Conservation (phyloP, 2,888 invertebrate species). For the Cosmia trapezina region DNA sequence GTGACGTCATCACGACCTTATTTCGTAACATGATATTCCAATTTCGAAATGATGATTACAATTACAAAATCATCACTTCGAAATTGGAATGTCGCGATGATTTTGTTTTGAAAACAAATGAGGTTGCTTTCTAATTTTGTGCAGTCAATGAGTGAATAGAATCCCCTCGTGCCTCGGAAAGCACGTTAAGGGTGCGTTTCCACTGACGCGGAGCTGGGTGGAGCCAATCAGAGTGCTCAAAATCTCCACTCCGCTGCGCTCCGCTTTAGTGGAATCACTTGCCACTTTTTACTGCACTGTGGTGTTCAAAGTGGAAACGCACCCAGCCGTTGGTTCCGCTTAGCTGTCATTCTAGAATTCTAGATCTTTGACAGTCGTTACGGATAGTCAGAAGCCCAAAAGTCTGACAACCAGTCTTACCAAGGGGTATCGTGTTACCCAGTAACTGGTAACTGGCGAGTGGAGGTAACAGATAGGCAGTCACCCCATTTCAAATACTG, state of each 20-base stretch:
- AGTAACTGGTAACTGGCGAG: not conserved
- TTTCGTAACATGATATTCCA: not conserved
- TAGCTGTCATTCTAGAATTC: not conserved
- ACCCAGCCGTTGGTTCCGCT: not conserved
- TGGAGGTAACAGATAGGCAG: not conserved
- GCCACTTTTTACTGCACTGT: too few relatives aligned
- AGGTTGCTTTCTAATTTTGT: not conserved
- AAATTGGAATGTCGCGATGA: not conserved
- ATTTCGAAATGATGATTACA: too few relatives aligned
- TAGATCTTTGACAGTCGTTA: not conserved
- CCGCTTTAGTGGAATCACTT: too few relatives aligned
- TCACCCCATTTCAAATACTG: not conserved
- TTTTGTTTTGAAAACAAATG: conserved; percentile 3
- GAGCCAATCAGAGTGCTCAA: too few relatives aligned
- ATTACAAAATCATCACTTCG: not conserved
- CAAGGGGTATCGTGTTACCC: not conserved
- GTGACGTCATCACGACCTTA: not conserved
- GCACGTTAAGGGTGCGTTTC: not conserved
- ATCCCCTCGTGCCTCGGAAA: not conserved
- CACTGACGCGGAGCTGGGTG: too few relatives aligned
- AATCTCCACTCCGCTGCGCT: too few relatives aligned
- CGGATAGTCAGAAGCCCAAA: not conserved
- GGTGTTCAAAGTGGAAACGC: too few relatives aligned
- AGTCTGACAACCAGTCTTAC: not conserved
- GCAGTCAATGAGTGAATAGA: not conserved